Conservation (phyloP, 1,140 invertebrate species). For the Caenorhabditis tropicalis region DNA sequence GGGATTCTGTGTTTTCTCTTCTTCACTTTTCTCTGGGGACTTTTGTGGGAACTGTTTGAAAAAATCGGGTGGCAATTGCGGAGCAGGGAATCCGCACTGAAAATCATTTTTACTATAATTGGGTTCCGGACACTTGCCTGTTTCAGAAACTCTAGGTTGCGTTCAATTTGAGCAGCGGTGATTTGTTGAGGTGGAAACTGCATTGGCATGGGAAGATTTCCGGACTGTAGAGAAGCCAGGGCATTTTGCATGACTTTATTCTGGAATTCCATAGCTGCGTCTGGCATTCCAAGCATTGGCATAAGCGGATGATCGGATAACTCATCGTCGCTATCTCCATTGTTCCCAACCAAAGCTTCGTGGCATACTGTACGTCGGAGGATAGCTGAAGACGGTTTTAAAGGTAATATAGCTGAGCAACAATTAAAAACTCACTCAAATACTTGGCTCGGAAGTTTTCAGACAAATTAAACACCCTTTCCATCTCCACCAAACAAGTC, state of each 20-base stretch:
- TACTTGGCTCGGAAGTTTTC: conserved; percentile 43
- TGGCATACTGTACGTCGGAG: conserved; percentile 31
- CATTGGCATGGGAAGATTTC: neutral
- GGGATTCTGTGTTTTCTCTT: neutral
- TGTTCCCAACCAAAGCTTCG: conserved; percentile 41
- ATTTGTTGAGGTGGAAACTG: neutral
- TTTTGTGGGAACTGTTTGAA: neutral
- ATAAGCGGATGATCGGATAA: neutral
- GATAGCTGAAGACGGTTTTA: neutral
- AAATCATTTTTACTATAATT: neutral
- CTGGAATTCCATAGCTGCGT: neutral
- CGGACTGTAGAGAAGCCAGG: neutral
- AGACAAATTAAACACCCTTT: conserved; percentile 1
- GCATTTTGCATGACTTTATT: neutral
- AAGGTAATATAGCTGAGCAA: neutral
- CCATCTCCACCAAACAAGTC: conserved; percentile 41
- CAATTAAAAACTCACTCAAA: neutral
- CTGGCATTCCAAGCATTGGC: neutral
- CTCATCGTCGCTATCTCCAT: conserved; percentile 48
- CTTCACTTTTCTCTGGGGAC: conserved; percentile 26
- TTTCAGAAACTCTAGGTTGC: conserved; percentile 28
- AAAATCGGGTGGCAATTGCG: neutral
- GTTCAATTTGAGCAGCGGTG: neutral
- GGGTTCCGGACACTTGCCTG: neutral
- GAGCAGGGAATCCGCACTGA: neutral